Evolutionary conservation across 2,797 vertebrate species (phyloP).

Genomic region (Vireo griseus): DNA sequence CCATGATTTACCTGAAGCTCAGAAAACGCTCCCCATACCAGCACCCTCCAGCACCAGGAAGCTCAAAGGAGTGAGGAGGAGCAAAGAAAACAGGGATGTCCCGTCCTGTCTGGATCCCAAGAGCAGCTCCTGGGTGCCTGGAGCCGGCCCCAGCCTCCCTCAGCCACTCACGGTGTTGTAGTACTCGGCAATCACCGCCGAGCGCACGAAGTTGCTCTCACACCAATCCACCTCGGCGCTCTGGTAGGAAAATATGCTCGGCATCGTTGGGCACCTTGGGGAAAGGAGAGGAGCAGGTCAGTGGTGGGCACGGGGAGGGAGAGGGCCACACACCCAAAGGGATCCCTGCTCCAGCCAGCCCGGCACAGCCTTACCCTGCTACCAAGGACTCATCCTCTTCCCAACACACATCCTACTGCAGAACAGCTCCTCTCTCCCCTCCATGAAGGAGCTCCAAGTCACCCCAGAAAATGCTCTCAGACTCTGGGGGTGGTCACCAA

Average conservation of each 20-base stretch:
- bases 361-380: neutral
- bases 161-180: slow-evolving; percentile 88
- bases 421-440: neutral
- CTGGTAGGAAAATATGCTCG: slow-evolving; percentile 85
- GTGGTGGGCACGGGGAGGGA: neutral
- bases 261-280: slow-evolving; percentile 65
- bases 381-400: neutral
- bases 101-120: neutral
- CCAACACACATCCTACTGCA: neutral
- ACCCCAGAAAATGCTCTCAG: neutral
- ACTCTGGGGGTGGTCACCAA: neutral
- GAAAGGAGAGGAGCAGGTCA: neutral
- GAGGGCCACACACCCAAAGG: neutral
- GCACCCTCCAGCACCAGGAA: neutral
- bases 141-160: neutral
- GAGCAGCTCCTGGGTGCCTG: neutral
- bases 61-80: neutral
- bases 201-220: slow-evolving; percentile 89
- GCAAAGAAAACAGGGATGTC: neutral
- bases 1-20: neutral
- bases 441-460: neutral
- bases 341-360: neutral
- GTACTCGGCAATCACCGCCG: slow-evolving; percentile 86
- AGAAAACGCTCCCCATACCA: neutral
- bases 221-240: slow-evolving; percentile 96